Percentiles rank a stretch among this genome's conserved stretches.
These are phyloP conservation scores for Epinephelus moara DNA, from an alignment of 2,113 vertebrate species.

Conservation along the genomic window DNA sequence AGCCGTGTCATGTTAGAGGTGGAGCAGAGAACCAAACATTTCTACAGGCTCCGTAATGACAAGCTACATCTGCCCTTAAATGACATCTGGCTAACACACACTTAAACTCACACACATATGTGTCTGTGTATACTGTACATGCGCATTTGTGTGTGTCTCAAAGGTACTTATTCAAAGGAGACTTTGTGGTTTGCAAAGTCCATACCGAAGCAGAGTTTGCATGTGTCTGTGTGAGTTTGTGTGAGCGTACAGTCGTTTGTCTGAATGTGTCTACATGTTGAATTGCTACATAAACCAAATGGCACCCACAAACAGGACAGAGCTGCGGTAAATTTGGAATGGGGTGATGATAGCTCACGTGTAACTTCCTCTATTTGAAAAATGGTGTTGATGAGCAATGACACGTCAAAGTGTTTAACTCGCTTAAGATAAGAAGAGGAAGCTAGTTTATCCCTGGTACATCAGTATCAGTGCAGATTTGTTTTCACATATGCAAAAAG, in stretches of 20 bases:
- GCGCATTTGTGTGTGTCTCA: slow-evolving; percentile 7
- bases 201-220: background rate
- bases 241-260: background rate
- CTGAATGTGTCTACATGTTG: slow-evolving; percentile 15
- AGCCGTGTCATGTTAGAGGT: slow-evolving; percentile 60
- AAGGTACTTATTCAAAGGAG: background rate
- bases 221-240: background rate
- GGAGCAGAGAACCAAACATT: slow-evolving; percentile 57
- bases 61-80: slow-evolving; percentile 50
- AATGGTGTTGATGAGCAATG: background rate
- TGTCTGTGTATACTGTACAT: background rate
- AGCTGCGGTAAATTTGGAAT: background rate
- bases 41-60: slow-evolving; percentile 62
- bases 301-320: slow-evolving; percentile 41
- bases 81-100: slow-evolving; percentile 61
- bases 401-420: background rate
- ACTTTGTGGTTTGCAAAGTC: slow-evolving; percentile 24
- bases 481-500: background rate
- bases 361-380: slow-evolving; percentile 6
- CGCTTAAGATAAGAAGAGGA: background rate
- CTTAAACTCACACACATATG: slow-evolving; percentile 9
- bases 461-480: background rate
- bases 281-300: slow-evolving; percentile 11
- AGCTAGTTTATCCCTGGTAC: background rate
- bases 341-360: background rate